phyloP scores from a whole-genome alignment of 2,888 invertebrate species.

The Scelioninae gen. 1 region DNA sequence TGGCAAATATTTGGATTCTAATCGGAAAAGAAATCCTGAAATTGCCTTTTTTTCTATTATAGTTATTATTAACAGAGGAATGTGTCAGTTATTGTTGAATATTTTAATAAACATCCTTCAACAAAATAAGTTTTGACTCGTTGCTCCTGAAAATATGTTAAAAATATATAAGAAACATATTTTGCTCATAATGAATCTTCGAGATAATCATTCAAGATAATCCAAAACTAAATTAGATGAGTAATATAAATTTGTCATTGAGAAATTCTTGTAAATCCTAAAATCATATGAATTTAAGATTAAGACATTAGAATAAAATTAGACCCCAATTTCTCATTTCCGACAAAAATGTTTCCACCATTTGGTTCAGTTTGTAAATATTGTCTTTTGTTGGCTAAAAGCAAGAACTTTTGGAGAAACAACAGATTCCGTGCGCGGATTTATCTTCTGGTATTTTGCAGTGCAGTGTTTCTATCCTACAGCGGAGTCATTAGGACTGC shows the following conservation, averaged over 20 bases:
- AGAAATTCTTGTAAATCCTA: too few relatives aligned
- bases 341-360: conserved; percentile 15
- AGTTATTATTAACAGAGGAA: conserved; percentile 1
- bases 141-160: too few relatives aligned
- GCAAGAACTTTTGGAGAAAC: conserved; percentile 42
- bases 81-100: too few relatives aligned
- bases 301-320: too few relatives aligned
- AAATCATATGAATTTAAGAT: too few relatives aligned
- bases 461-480: conserved; percentile 48
- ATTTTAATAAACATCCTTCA: too few relatives aligned
- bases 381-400: conserved; percentile 54
- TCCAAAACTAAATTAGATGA: too few relatives aligned
- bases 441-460: conserved; percentile 64
- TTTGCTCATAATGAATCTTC: too few relatives aligned
- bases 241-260: too few relatives aligned
- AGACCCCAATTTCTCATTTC: conserved; percentile 27
- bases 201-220: too few relatives aligned
- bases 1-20: conserved; percentile 45
- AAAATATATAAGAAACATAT: too few relatives aligned
- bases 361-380: conserved; percentile 50
- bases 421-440: conserved; percentile 58
- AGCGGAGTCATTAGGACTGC: conserved; percentile 62
- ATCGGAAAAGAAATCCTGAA: conserved; percentile 37
- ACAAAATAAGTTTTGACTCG: too few relatives aligned
- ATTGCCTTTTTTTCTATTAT: conserved; percentile 29